Conservation (phyloP, 2,797 vertebrate genomes). For the Lagorchestes hirsutus region DNA sequence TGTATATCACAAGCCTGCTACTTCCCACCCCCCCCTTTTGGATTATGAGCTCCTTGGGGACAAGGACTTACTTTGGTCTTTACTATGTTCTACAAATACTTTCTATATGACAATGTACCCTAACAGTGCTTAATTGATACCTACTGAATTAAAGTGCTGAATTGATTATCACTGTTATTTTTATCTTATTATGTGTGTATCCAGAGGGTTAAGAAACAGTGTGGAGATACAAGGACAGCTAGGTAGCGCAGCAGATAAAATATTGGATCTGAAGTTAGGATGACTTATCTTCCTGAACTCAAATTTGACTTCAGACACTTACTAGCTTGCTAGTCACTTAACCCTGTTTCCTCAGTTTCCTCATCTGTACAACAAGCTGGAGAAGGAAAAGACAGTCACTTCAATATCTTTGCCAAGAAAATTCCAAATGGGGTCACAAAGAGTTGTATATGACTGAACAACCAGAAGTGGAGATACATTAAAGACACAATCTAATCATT, state of each 20-base stretch:
- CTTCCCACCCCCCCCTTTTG: rapidly evolving
- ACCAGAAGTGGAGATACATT: not conserved
- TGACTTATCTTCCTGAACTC: not conserved
- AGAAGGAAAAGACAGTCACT: not conserved
- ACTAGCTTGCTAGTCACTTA: not conserved
- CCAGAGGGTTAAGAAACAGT: not conserved
- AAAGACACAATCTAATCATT: not conserved
- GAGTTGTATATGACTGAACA: not conserved
- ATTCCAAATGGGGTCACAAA: not conserved
- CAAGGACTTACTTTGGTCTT: not conserved
- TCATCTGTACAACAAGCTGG: not conserved
- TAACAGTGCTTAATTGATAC: not conserved
- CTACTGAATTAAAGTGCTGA: not conserved
- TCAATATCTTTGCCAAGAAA: not conserved
- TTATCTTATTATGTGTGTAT: not conserved
- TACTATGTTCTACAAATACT: not conserved
- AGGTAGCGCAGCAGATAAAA: not conserved
- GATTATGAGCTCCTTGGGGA: not conserved
- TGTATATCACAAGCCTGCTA: not conserved
- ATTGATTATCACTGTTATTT: not conserved
- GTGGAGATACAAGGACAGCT: not conserved
- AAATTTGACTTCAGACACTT: not conserved
- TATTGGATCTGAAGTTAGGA: not conserved
- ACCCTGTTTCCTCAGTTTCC: not conserved
- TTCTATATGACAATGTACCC: not conserved